Evolutionary conservation across 2,113 vertebrate genomes (phyloP).

Genomic region (Nesogale talazaci): DNA sequence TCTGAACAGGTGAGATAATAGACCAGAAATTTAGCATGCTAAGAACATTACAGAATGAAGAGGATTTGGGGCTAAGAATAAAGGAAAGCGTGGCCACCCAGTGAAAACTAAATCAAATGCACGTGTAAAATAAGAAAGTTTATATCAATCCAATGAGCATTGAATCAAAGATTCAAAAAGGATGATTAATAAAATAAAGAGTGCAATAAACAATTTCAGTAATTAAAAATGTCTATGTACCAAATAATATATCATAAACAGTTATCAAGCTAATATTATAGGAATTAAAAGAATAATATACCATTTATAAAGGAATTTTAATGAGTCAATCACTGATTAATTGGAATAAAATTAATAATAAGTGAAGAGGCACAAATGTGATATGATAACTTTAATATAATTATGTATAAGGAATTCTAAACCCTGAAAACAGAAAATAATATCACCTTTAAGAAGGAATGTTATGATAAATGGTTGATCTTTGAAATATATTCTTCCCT

Average conservation of each 20-base stretch:
- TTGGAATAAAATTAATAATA: not conserved
- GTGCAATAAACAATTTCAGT: too few species aligned
- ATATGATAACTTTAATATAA: not conserved
- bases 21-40: too few species aligned
- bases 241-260: not conserved
- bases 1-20: too few species aligned
- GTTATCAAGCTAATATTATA: not conserved
- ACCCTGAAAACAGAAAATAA: not conserved
- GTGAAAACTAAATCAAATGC: too few species aligned
- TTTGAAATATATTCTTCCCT: not conserved
- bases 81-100: too few species aligned
- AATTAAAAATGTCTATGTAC: not conserved
- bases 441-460: not conserved
- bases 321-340: not conserved
- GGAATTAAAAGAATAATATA: not conserved
- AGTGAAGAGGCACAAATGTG: not conserved
- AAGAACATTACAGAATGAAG: too few species aligned
- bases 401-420: not conserved
- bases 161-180: too few species aligned
- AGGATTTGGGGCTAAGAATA: too few species aligned
- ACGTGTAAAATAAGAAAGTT: too few species aligned
- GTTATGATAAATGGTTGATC: not conserved
- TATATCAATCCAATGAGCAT: too few species aligned
- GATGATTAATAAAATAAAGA: too few species aligned
- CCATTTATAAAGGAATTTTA: not conserved